Percentiles rank a stretch among this genome's conserved stretches.
phyloP scores from a whole-genome alignment of 23 tunicate genomes.

The Halocynthia aurantium region DNA sequence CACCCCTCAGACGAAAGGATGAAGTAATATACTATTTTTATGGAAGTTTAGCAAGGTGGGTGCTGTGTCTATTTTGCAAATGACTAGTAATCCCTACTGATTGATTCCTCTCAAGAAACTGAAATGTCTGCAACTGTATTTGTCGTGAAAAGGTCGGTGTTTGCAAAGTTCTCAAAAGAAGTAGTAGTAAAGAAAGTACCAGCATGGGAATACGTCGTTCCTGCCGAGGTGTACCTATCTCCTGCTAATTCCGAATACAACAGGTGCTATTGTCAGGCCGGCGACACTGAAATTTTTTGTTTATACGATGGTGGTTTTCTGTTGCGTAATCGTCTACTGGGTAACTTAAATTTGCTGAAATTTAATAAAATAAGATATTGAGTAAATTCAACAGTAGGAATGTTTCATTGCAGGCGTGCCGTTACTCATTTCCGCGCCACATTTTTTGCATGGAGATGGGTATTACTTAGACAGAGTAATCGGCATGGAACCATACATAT shows the following conservation, averaged over 20 bases:
- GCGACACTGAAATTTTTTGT: conserved; percentile 20
- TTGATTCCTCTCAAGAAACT: too few species aligned
- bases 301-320: conserved; percentile 47
- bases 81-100: neutral
- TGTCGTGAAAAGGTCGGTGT: conserved; percentile 55
- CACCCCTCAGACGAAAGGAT: conserved; percentile 31
- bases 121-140: too few species aligned
- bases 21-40: conserved; percentile 29
- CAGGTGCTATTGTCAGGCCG: conserved; percentile 34
- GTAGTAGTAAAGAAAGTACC: conserved; percentile 15
- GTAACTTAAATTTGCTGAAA: too few species aligned
- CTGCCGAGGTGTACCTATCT: conserved; percentile 48
- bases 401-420: conserved; percentile 44
- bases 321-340: conserved; percentile 25
- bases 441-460: conserved; percentile 54
- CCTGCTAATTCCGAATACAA: conserved; percentile 35
- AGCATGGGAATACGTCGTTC: conserved; percentile 46
- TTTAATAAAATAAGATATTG: too few species aligned
- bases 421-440: conserved; percentile 42
- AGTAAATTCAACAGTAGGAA: too few species aligned
- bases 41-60: too few species aligned
- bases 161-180: conserved; percentile 25
- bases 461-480: conserved; percentile 26
- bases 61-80: conserved; percentile 1
- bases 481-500: conserved; percentile 47